A percentile compares a stretch with the other conserved stretches of the same genome.
These are phyloP conservation scores for Rhabdornis inornatus DNA, from an alignment of 2,113 vertebrate genomes.

Conservation along the genomic window DNA sequence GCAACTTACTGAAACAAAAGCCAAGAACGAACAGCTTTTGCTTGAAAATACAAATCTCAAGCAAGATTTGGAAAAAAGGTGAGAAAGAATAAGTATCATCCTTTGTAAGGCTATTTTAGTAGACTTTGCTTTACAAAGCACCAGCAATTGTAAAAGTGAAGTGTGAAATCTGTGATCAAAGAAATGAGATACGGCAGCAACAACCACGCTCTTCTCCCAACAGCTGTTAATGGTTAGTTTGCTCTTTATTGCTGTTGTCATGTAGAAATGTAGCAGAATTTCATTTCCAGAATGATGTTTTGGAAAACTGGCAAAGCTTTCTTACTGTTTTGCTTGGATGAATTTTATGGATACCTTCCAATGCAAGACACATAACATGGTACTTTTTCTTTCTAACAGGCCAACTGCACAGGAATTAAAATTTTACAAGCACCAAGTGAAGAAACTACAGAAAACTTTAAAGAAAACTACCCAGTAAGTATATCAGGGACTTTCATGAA, in stretches of 20 bases:
- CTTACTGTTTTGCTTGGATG: neutral
- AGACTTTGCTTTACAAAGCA: neutral
- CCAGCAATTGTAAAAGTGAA: neutral
- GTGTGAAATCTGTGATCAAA: neutral
- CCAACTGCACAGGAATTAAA: constrained; percentile 78
- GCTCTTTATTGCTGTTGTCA: neutral
- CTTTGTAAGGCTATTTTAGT: neutral
- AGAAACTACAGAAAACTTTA: constrained; percentile 76
- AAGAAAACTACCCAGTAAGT: constrained; percentile 73
- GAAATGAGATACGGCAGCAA: neutral
- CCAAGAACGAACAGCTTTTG: constrained; percentile 73
- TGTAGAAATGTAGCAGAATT: neutral
- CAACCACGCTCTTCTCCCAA: neutral
- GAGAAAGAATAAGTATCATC: neutral
- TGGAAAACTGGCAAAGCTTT: neutral
- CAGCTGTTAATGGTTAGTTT: neutral
- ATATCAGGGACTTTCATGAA: neutral
- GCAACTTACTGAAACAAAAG: constrained; percentile 75
- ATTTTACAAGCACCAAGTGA: constrained; percentile 82
- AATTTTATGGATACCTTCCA: neutral
- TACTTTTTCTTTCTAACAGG: constrained; percentile 49
- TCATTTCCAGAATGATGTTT: neutral
- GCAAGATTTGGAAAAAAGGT: constrained; percentile 82
- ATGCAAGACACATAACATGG: neutral
- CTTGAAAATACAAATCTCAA: constrained; percentile 76